phyloP scores from a whole-genome alignment of 1,140 invertebrate species.

The Nautilus pompilius region DNA sequence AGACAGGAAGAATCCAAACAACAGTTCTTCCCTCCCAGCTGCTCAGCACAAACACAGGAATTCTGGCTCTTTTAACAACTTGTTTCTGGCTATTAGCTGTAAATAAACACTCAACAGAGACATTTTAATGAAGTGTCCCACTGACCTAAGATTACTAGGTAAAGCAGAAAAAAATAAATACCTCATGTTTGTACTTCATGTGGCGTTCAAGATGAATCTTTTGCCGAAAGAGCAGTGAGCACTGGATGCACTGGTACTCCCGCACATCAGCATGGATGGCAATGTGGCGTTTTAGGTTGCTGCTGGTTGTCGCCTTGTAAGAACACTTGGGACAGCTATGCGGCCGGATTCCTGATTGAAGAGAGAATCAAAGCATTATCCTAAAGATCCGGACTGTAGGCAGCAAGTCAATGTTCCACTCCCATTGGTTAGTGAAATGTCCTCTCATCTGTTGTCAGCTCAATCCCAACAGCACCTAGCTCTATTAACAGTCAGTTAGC shows the following conservation, averaged over 20 bases:
- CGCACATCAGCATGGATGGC: conserved; percentile 43
- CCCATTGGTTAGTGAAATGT: too few relatives aligned
- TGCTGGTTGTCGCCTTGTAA: conserved; percentile 45
- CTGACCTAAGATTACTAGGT: too few relatives aligned
- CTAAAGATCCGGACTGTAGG: neutral
- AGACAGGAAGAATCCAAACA: too few relatives aligned
- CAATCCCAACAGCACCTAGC: neutral
- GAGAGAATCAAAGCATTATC: too few relatives aligned
- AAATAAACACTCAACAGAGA: too few relatives aligned
- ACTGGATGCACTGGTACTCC: conserved; percentile 36
- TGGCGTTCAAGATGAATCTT: conserved; percentile 53
- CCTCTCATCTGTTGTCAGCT: neutral
- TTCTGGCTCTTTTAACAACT: too few relatives aligned
- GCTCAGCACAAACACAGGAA: too few relatives aligned
- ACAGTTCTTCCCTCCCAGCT: too few relatives aligned
- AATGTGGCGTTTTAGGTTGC: conserved; percentile 51
- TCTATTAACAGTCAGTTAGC: neutral
- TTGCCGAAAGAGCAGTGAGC: conserved; percentile 43
- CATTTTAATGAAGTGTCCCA: too few relatives aligned
- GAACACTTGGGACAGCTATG: conserved; percentile 40
- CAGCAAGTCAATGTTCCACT: neutral
- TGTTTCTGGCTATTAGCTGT: too few relatives aligned
- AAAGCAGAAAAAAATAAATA: too few relatives aligned
- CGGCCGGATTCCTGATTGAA: conserved; percentile 28
- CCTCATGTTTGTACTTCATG: conserved; percentile 51